phyloP scores from a whole-genome alignment of 2,797 vertebrate genomes.

The Mycteria americana region DNA sequence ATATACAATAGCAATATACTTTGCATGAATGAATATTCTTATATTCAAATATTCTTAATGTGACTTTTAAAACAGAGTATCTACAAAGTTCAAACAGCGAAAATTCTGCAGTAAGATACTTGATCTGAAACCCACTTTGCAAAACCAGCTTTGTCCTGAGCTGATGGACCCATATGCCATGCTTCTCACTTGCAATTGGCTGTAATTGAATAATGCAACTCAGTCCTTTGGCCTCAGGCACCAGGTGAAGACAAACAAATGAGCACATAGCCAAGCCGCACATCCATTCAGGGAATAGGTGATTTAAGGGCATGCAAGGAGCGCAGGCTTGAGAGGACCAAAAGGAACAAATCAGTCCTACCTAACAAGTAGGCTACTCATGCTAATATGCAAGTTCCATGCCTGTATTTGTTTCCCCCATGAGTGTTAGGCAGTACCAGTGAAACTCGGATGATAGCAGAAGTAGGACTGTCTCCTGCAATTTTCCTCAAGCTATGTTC shows the following conservation, averaged over 20 bases:
- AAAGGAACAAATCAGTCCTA: neutral
- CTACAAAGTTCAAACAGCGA: neutral
- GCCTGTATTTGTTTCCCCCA: neutral
- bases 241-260: neutral
- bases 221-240: neutral
- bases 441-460: neutral
- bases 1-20: neutral
- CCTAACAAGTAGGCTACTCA: neutral
- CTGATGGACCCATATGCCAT: neutral
- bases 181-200: neutral
- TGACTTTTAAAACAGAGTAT: neutral
- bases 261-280: neutral
- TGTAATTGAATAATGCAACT: neutral
- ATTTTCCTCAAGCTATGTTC: neutral
- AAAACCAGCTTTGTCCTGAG: neutral
- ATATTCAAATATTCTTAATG: neutral
- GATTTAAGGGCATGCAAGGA: neutral
- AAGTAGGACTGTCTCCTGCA: neutral
- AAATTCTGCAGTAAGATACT: neutral
- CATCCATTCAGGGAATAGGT: neutral
- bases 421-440: neutral
- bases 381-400: neutral
- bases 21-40: neutral
- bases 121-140: neutral
- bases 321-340: fast-evolving